Conservation (phyloP, 2,113 vertebrate species). For the Labrus mixtus region DNA sequence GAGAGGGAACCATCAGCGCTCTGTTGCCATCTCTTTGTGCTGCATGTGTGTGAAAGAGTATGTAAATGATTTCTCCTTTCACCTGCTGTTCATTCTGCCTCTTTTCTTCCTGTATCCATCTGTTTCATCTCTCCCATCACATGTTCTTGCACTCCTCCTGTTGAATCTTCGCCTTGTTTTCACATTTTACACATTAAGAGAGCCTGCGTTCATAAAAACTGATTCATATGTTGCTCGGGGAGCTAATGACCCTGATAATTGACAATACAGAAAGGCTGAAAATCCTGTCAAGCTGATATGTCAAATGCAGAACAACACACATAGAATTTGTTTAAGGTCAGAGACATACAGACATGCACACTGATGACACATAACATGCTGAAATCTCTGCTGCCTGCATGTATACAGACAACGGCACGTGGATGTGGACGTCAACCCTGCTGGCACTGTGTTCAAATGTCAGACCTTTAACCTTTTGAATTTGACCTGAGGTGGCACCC, state of each 20-base stretch:
- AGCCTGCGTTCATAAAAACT: background rate
- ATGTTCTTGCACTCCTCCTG: constrained; percentile 2
- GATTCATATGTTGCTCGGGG: background rate
- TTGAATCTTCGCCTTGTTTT: background rate
- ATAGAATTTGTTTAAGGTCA: constrained; percentile 60
- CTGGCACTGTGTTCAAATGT: constrained; percentile 77
- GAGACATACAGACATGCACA: constrained; percentile 14
- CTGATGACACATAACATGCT: constrained; percentile 31
- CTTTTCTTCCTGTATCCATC: constrained; percentile 23
- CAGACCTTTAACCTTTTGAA: constrained; percentile 82
- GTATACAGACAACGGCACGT: constrained; percentile 25
- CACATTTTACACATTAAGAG: background rate
- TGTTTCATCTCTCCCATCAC: constrained; percentile 22
- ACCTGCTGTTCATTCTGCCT: constrained; percentile 52
- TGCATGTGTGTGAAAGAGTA: constrained; percentile 9
- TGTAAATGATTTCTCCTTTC: constrained; percentile 37
- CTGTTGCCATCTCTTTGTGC: constrained; percentile 47
- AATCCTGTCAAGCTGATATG: constrained; percentile 28
- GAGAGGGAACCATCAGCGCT: constrained; percentile 40
- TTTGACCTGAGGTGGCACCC: constrained; percentile 67
- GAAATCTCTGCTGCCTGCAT: background rate
- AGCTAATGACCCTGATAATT: constrained; percentile 8
- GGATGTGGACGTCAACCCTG: constrained; percentile 56
- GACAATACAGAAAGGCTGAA: constrained; percentile 11
- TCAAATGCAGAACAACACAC: constrained; percentile 33